Evolutionary conservation across 2,888 invertebrate species (phyloP).

Genomic region (Philereme vetulata): DNA sequence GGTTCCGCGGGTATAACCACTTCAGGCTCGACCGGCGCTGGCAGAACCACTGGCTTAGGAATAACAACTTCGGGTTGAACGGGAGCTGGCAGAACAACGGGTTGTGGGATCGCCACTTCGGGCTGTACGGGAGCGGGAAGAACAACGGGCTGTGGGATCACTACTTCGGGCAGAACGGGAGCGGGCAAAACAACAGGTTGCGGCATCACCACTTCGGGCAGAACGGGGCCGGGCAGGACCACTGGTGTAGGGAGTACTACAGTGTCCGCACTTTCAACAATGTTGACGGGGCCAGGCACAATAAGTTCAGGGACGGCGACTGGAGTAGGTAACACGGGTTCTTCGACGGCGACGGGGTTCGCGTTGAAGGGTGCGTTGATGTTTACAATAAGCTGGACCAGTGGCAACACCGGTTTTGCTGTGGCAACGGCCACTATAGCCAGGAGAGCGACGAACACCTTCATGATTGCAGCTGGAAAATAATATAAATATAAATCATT

Average conservation of each 20-base stretch:
- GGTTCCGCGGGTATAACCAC: constrained; percentile 6
- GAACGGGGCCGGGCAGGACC: constrained; percentile 9
- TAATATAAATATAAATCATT: background rate
- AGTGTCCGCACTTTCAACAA: background rate
- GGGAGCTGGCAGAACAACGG: no score
- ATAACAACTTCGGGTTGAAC: background rate
- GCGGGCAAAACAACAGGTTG: constrained; percentile 18
- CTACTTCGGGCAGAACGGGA: no score
- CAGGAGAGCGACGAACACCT: constrained; percentile 52
- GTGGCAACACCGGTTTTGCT: constrained; percentile 53
- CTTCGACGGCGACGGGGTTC: constrained; percentile 22
- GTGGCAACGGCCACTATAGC: constrained; percentile 56
- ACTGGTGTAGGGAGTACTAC: background rate
- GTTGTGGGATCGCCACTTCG: no score
- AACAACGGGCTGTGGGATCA: no score
- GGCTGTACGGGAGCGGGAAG: no score
- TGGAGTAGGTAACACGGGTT: constrained; percentile 21
- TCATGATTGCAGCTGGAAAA: constrained; percentile 46
- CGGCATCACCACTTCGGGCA: constrained; percentile 12
- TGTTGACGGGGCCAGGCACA: constrained; percentile 10
- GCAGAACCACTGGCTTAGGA: background rate
- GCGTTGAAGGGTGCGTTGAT: constrained; percentile 45
- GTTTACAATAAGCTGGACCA: constrained; percentile 61
- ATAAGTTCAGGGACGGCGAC: constrained; percentile 22
- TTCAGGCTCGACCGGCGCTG: background rate